These are phyloP conservation scores for Colaptes auratus DNA, from an alignment of 2,113 vertebrate genomes.

Conservation along the genomic window DNA sequence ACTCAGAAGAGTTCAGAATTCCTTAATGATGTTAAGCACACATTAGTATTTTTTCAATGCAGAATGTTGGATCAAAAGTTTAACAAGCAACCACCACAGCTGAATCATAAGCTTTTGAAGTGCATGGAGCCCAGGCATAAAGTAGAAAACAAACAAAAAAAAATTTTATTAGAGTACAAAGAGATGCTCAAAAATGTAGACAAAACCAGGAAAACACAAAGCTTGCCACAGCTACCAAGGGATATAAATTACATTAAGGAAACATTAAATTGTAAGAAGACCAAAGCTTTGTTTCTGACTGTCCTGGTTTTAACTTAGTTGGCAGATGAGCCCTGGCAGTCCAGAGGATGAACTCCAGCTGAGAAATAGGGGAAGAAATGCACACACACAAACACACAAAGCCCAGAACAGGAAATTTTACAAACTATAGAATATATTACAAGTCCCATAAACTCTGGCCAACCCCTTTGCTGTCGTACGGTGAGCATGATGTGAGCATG, in stretches of 20 bases:
- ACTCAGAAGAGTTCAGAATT: not conserved
- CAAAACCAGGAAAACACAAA: not conserved
- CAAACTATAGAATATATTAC: too few relatives aligned
- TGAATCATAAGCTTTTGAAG: not conserved
- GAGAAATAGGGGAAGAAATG: too few relatives aligned
- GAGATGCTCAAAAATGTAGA: not conserved
- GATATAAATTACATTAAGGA: not conserved
- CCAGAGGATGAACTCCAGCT: too few relatives aligned
- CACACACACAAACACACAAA: too few relatives aligned
- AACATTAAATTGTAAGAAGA: not conserved
- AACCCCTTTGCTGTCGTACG: too few relatives aligned
- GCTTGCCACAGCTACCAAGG: not conserved
- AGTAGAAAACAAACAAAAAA: not conserved
- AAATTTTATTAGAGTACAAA: not conserved
- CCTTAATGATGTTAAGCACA: not conserved
- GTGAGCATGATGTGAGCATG: too few relatives aligned
- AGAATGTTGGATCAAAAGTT: not conserved
- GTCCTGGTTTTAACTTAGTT: too few relatives aligned
- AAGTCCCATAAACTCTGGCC: too few relatives aligned
- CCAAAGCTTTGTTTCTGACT: not conserved
- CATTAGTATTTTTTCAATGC: not conserved
- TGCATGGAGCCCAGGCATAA: not conserved
- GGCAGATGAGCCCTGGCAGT: too few relatives aligned
- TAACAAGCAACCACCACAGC: not conserved
- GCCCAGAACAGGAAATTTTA: too few relatives aligned